Evolutionary conservation across 2,888 invertebrate genomes (phyloP), one percentile per base, ranked within the genome.

Genomic region (Coelogynopora nodosa): DNA sequence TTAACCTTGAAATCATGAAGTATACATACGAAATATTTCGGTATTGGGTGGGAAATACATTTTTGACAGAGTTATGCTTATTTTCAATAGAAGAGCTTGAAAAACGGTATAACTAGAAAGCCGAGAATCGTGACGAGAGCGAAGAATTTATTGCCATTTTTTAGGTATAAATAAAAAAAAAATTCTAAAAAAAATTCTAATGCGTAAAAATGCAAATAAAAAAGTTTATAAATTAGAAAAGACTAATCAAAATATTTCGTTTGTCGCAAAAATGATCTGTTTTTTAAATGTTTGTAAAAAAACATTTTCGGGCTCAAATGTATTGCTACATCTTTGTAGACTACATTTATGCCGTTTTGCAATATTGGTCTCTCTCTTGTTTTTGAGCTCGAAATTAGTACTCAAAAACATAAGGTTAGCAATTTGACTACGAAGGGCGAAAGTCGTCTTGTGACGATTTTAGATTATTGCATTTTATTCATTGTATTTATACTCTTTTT

Each of bases 351-450:
- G 49, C 49, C 49, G 49, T 49, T 49, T n/a, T 49, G 49, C 5
- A 49, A 49, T 49, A 49, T 49, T 49, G 49, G 49, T 49, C 49
- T 49, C 49, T 49, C 49, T 49, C 49, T 10, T 49, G 18, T 49
- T 5, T 49, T 49, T 49, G 5, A 49, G 49, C 49, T 49, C 49
- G 18, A 49, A 49, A 49, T 49, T 49, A 10, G 49, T 5, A 49
- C 49, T 49, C 49, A 74, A 74, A 74, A 74, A 74, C 74, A 74
- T 23, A 74, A 74, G 74, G 27, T 74, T 74, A 74, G 74, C 74
- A 74, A 74, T 74, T 74, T 74, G 18, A 74, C 27, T 74, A 23
- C 74, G 18, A 74, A 74, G 27, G 74, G 49, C 49, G 49, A 49
- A 18, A 49, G 49, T 49, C 49, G 49, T 49, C 49, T 10, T 49